A percentile compares a stretch with the other conserved stretches of the same genome.
Conservation (phyloP, 1,140 invertebrate species). For the Brachionus calyciflorus region DNA sequence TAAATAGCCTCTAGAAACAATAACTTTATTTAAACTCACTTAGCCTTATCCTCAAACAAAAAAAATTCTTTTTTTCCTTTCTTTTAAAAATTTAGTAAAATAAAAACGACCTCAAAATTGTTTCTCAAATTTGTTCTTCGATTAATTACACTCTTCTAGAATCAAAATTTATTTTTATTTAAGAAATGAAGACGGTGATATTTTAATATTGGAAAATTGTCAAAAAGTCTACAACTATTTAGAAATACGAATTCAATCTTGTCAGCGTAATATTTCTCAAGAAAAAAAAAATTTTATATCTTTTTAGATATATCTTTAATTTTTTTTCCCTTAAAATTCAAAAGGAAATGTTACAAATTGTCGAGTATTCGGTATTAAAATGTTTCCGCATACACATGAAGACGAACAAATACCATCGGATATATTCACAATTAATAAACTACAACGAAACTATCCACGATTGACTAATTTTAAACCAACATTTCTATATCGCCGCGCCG, state of each 20-base stretch:
- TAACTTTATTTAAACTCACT: no score
- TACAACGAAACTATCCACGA: conserved; percentile 16
- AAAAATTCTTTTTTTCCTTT: no score
- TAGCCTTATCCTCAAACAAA: no score
- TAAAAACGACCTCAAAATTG: no score
- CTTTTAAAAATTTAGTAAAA: no score
- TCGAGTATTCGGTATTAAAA: conserved; percentile 7
- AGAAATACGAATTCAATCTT: conserved; percentile 46
- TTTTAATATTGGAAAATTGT: conserved; percentile 54
- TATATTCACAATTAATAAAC: background rate
- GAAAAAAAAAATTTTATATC: background rate
- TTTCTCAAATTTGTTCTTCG: no score
- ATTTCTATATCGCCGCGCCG: conserved; percentile 25
- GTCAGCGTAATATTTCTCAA: conserved; percentile 3
- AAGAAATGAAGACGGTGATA: conserved; percentile 48
- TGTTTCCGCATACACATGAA: conserved; percentile 1
- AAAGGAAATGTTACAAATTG: background rate
- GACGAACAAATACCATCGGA: conserved; percentile 13
- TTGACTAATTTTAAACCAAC: conserved; percentile 13
- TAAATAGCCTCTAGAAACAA: no score
- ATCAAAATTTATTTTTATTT: background rate
- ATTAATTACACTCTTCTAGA: no score
- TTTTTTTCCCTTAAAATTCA: no score
- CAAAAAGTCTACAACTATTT: conserved; percentile 52
- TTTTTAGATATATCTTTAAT: no score